phyloP scores from a whole-genome alignment of 2,888 invertebrate genomes.

The Julus scandinavius region DNA sequence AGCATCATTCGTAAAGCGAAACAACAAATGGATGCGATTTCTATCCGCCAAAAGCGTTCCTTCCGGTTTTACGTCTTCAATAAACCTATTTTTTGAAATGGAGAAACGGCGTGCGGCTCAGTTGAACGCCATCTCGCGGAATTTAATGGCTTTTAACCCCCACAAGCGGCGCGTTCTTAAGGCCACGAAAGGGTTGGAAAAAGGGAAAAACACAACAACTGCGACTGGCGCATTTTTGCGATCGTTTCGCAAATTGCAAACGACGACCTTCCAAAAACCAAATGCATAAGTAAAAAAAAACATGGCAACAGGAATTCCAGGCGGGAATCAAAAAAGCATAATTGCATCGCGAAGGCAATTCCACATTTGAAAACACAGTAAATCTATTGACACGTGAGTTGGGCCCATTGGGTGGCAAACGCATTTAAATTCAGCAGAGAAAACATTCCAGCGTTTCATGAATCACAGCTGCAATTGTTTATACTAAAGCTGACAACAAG shows the following conservation, averaged over 20 bases:
- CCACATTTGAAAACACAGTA: neutral
- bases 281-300: slow-evolving; percentile 4
- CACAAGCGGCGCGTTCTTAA: neutral
- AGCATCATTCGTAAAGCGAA: too few relatives aligned
- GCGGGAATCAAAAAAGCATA: neutral
- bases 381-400: slow-evolving; percentile 7
- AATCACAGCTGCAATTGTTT: neutral
- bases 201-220: neutral
- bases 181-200: neutral
- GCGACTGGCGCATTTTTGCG: neutral
- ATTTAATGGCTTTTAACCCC: neutral
- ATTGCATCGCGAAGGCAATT: neutral
- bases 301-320: neutral
- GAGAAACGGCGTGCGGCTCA: neutral
- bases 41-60: neutral
- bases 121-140: neutral
- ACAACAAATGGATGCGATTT: neutral
- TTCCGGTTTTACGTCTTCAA: slow-evolving; percentile 5
- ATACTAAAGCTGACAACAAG: neutral
- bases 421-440: neutral
- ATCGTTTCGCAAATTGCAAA: neutral
- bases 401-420: neutral
- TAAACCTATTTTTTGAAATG: slow-evolving; percentile 8
- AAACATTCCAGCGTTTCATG: neutral
- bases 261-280: slow-evolving; percentile 23